Percentiles rank a stretch among this genome's conserved stretches.
Conservation (phyloP, 1,140 invertebrate genomes). For the Aphis craccivora region DNA sequence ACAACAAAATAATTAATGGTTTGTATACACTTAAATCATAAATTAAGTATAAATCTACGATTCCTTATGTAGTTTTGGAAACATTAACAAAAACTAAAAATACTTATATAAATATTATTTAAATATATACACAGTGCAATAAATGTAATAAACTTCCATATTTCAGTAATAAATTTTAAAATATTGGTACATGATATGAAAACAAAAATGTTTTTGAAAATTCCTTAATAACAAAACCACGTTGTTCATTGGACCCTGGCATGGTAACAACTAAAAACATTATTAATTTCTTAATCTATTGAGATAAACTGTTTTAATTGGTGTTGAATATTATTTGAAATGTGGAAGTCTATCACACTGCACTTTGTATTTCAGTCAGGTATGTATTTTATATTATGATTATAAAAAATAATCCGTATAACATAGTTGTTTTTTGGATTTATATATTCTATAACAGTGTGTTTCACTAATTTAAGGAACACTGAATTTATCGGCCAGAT, state of each 20-base stretch:
- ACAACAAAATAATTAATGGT: background rate
- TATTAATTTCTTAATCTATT: background rate
- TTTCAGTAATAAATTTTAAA: no score
- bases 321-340: no score
- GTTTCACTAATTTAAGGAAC: no score
- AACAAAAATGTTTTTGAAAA: no score
- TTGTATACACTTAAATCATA: background rate
- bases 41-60: background rate
- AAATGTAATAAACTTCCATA: no score
- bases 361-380: background rate
- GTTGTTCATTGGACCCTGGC: no score
- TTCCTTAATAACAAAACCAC: no score
- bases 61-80: background rate
- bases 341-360: no score
- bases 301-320: no score
- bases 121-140: background rate
- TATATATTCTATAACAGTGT: background rate
- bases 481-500: no score
- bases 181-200: no score
- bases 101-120: background rate
- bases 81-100: background rate
- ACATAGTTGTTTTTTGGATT: background rate
- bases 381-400: background rate
- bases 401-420: background rate
- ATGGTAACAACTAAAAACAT: background rate